Evolutionary conservation across 2,888 invertebrate genomes (phyloP).

Genomic region (Synanthedon myopaeformis): DNA sequence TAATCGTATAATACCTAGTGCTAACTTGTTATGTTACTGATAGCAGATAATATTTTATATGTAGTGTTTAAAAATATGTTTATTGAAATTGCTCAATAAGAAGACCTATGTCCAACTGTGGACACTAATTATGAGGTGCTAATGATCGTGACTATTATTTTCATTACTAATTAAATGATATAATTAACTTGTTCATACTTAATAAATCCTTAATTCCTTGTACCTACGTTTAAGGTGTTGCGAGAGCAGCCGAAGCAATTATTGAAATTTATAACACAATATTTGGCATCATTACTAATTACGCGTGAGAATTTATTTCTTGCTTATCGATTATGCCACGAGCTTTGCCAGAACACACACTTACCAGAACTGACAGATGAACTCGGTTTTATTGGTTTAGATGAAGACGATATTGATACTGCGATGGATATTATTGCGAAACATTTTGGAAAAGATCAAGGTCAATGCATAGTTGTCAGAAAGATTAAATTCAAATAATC

Average conservation of each 20-base stretch:
- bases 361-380: slow-evolving; percentile 27
- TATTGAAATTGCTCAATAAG: too few species aligned
- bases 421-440: slow-evolving; percentile 24
- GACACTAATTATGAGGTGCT: too few species aligned
- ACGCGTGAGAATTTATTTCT: slow-evolving; percentile 70
- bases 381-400: slow-evolving; percentile 26
- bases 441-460: slow-evolving; percentile 22
- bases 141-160: too few species aligned
- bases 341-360: slow-evolving; percentile 23
- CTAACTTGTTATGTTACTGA: too few species aligned
- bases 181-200: too few species aligned
- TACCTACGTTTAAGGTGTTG: slow-evolving; percentile 62
- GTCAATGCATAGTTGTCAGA: slow-evolving; percentile 10
- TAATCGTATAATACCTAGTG: too few species aligned
- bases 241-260: slow-evolving; percentile 74
- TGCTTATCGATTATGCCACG: slow-evolving; percentile 28
- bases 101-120: too few species aligned
- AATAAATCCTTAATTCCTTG: too few species aligned
- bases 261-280: slow-evolving; percentile 76
- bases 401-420: slow-evolving; percentile 17
- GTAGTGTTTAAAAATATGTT: too few species aligned
- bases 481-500: too few species aligned
- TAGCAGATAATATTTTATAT: too few species aligned
- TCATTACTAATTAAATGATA: too few species aligned
- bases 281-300: slow-evolving; percentile 74